A percentile compares a stretch with the other conserved stretches of the same genome.
Conservation (phyloP, 2,113 vertebrate species). For the Psophia crepitans region DNA sequence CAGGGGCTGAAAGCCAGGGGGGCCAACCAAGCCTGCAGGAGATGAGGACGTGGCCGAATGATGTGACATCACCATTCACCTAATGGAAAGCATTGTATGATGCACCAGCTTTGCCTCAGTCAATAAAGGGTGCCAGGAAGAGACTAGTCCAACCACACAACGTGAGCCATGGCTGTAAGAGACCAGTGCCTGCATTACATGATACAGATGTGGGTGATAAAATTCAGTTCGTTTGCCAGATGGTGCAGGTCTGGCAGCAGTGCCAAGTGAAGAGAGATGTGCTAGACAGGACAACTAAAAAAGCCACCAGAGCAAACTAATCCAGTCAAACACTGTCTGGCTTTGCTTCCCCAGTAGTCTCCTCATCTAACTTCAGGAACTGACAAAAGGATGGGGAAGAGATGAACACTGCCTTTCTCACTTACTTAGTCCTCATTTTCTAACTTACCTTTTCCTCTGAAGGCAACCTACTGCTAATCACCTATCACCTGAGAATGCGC, state of each 20-base stretch:
- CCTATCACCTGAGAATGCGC: not conserved
- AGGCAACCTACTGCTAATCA: not conserved
- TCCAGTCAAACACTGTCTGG: not conserved
- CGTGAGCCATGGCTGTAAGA: not conserved
- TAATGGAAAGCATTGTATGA: not conserved
- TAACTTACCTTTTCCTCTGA: not conserved
- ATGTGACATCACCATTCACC: rapidly evolving
- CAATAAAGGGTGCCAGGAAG: not conserved
- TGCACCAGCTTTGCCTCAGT: not conserved
- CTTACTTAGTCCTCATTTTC: not conserved
- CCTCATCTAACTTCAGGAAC: not conserved
- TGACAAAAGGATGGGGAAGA: not conserved
- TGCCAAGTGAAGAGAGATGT: not conserved
- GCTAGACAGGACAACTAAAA: not conserved
- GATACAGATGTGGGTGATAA: not conserved
- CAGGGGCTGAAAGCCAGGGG: not conserved
- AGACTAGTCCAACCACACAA: not conserved
- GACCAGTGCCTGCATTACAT: not conserved
- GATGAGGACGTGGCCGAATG: not conserved
- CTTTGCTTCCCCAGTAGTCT: not conserved
- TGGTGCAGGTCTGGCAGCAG: not conserved
- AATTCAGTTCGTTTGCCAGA: not conserved
- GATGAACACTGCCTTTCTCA: not conserved
- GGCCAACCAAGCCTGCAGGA: not conserved
- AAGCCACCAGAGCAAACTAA: not conserved